phyloP scores from a whole-genome alignment of 1,140 invertebrate species.

The Drosophila funebris region DNA sequence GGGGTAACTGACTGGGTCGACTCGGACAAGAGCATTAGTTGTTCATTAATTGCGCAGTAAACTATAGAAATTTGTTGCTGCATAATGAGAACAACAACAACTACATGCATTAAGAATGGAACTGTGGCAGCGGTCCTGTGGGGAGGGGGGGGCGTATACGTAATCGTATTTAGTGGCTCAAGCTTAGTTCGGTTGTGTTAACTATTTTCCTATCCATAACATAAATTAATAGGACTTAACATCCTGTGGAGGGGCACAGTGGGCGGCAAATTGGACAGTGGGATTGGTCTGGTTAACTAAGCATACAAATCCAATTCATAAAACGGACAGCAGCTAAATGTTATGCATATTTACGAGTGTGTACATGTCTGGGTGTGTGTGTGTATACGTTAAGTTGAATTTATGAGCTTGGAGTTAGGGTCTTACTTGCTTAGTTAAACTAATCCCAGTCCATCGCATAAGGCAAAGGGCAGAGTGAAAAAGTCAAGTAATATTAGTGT shows the following conservation, averaged over 20 bases:
- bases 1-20: slow-evolving; percentile 1
- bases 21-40: slow-evolving; percentile 54
- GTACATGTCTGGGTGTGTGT: not conserved
- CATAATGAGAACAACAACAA: slow-evolving; percentile 32
- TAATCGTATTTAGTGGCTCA: slow-evolving; percentile 63
- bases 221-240: slow-evolving; percentile 59
- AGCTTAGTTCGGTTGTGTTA: slow-evolving; percentile 28
- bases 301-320: slow-evolving; percentile 54
- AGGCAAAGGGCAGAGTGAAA: not conserved
- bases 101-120: slow-evolving; percentile 8
- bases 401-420: slow-evolving; percentile 24
- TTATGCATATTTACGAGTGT: slow-evolving; percentile 52
- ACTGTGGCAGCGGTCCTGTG: not conserved
- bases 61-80: slow-evolving; percentile 34
- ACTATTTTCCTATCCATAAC: slow-evolving; percentile 53
- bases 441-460: not conserved
- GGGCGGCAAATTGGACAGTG: too few species aligned
- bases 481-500: slow-evolving; percentile 1
- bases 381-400: slow-evolving; percentile 33
- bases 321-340: slow-evolving; percentile 40
- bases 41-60: slow-evolving; percentile 64
- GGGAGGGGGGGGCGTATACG: slow-evolving; percentile 47
- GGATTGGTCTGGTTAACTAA: slow-evolving; percentile 30
- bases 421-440: not conserved
- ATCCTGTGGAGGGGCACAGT: not conserved